Base-by-base conservation (phyloP, 2,113 vertebrate species). In the Panthera uncia region DNA sequence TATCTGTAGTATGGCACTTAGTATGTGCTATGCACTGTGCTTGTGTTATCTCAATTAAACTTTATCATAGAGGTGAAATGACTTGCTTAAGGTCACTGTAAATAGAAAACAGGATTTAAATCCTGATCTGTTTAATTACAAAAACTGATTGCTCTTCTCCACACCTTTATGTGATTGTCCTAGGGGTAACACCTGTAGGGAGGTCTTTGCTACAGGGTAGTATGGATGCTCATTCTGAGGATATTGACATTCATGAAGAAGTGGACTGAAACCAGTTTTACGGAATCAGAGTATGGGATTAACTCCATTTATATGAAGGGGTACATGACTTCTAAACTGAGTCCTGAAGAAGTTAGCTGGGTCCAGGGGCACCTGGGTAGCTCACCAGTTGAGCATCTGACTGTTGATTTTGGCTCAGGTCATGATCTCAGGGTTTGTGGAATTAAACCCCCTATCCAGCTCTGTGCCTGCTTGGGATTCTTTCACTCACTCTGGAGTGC, bases 51-150 rank as follows among this genome's bases (percentile, higher is more conserved):
- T 82, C 38, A 61, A 0, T 38, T 92, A 45, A 66, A 78, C 71
- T 11, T n/a, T 41, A 57, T 74, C 10, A 48, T 21, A 76, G 23
- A 85, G 63, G 29, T 92, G 68, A 94, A 73, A 88, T 69, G 36
- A 69, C 57, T 87, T 84, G 79, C 15, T 87, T 74, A 36, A 63
- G 25, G 52, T 82, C 36, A 65, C 8, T 87, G 1, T 81, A 97
- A 86, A n/a, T 69, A 87, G 50, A 82, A 86, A 95, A 93, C 48
- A 41, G 41, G 11, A 78, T 73, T 94, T 97, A 61, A 91, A 50
- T 66, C 10, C 31, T 89, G 78, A 27, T 91, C 61, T 89, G 7
- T 66, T 89, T 89, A 71, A 74, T 92, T 91, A 45, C 7, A 65
- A 81, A 88, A 83, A 27, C 7, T 9, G 23, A 66, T 85, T 81